A percentile compares a stretch with the other conserved stretches of the same genome.
Conservation (phyloP, 2,888 invertebrate species). For the Tetragonula carbonaria region DNA sequence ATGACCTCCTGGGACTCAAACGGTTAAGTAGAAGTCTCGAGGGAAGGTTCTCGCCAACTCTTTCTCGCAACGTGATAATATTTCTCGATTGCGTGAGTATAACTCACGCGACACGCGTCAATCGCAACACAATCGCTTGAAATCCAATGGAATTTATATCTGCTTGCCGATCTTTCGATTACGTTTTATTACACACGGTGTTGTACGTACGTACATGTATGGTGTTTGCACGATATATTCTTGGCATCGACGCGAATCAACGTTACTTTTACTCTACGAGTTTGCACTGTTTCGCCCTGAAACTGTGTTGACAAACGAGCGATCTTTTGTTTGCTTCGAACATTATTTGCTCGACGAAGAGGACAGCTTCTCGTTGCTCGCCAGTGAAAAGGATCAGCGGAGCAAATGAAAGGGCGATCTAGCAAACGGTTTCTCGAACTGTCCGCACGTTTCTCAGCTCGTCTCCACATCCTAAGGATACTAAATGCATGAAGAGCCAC, state of each 20-base stretch:
- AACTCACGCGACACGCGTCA: not conserved
- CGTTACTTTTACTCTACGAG: constrained; percentile 6
- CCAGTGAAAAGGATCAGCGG: constrained; percentile 17
- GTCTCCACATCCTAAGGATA: not conserved
- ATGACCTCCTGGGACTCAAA: no score
- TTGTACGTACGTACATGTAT: not conserved
- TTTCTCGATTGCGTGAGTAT: not conserved
- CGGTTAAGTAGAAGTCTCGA: no score
- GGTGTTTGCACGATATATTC: not conserved
- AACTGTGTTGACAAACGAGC: constrained; percentile 3
- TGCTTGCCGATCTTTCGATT: not conserved
- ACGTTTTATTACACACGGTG: not conserved
- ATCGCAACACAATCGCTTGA: not conserved
- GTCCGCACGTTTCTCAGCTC: not conserved
- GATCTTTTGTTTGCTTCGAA: constrained; percentile 22
- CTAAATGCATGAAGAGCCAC: not conserved
- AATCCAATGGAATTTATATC: not conserved
- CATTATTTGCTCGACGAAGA: not conserved
- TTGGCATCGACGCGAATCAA: not conserved
- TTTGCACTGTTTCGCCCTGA: not conserved
- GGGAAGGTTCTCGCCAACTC: not conserved
- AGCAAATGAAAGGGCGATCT: constrained; percentile 14
- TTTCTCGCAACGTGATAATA: not conserved
- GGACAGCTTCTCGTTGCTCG: constrained; percentile 1
- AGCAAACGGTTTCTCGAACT: not conserved